Evolutionary conservation across 2,113 vertebrate genomes (phyloP), one percentile per base, ranked within the genome.

Genomic region (Notarius lentiginosus): DNA sequence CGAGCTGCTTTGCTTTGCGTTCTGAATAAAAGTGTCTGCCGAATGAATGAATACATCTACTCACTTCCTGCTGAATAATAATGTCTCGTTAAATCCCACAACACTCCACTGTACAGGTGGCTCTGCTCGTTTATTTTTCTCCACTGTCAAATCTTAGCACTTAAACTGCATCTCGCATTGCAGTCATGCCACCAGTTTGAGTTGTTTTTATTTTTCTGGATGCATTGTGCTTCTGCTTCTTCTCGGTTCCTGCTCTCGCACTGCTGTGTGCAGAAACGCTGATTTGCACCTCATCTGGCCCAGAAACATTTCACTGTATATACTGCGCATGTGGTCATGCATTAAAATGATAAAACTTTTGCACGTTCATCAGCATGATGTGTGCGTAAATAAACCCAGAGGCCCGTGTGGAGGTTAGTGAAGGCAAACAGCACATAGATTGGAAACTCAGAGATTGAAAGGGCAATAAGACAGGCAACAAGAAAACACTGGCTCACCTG

Each of bases 401-500:
- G 47, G 24, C 53, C 79, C 15, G 66, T 87, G 60, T 76, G 53
- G 41, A 85, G 83, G 87, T 82, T 84, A 63, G 70, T 12, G 22
- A 30, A 88, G 56, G 89, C 53, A 90, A 84, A 87, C 84, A 84
- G 65, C 76, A 73, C 58, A 83, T 51, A 77, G 79, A 81, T 79
- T 79, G 84, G 27, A 30, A 70, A 61, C 58, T 63, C 24, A 49
- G 70, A 84, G 49, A 47, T 49, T 34, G 63, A 51, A 55, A 81
- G 9, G 82, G 84, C 55, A 72, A 56, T 11, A 53, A 24, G 20
- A 12, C 8, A 5, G 22, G 55, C 1, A 30, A 80, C 56, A 56
- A 34, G 85, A 79, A 61, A 85, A 22, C 51, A 20, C 60, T 76
- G 79, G 77, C 87, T 90, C 76, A 89, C 89, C 90, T 88, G 88